Conservation (phyloP, 2,888 invertebrate species). For the Rhaphigaster nebulosa region DNA sequence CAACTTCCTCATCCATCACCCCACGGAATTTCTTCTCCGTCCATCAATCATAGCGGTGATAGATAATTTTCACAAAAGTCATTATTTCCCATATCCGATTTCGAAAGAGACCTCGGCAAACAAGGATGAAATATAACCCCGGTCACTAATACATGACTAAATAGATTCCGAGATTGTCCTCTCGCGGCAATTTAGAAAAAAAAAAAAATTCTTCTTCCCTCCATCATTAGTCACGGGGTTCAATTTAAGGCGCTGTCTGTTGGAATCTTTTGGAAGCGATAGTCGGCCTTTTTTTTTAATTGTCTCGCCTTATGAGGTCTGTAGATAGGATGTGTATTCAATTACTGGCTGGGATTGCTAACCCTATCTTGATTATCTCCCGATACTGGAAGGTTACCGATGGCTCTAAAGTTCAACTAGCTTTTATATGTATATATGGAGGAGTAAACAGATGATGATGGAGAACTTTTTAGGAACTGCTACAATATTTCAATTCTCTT, state of each 20-base stretch:
- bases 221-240: conserved; percentile 13
- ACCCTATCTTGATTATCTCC: not conserved
- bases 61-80: conserved; percentile 53
- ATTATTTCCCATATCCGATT: conserved; percentile 56
- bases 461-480: too few species aligned
- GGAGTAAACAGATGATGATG: not conserved
- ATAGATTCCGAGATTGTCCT: conserved; percentile 37
- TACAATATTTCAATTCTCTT: too few species aligned
- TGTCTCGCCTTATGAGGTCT: not conserved
- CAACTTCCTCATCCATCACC: conserved; percentile 29
- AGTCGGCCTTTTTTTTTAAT: not conserved
- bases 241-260: not conserved
- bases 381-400: not conserved
- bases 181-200: conserved; percentile 23
- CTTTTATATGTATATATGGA: not conserved
- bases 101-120: conserved; percentile 31
- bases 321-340: conserved; percentile 2
- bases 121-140: conserved; percentile 43
- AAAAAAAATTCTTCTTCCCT: not conserved
- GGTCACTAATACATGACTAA: conserved; percentile 13
- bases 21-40: not conserved
- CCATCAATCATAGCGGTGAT: conserved; percentile 53
- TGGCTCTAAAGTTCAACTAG: not conserved
- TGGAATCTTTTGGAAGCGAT: not conserved
- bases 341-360: not conserved